Percentiles rank a stretch among this genome's conserved stretches.
phyloP scores from a whole-genome alignment of 2,888 invertebrate genomes.

The Chrysomela aeneicollis region DNA sequence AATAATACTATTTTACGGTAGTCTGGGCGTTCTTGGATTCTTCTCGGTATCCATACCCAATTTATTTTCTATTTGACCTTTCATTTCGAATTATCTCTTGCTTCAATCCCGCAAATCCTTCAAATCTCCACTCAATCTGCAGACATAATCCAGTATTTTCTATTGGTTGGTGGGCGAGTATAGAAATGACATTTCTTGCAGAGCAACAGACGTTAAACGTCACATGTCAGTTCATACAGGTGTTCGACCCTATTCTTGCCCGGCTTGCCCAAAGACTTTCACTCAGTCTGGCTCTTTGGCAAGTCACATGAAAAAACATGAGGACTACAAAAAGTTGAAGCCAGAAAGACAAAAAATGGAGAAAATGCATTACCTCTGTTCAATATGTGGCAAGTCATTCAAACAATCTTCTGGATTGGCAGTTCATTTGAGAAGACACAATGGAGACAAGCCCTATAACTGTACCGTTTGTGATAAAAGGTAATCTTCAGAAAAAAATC shows the following conservation, averaged over 20 bases:
- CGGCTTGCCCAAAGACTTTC: constrained; percentile 44
- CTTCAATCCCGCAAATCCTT: too few relatives aligned
- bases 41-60: too few relatives aligned
- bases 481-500: too few relatives aligned
- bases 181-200: constrained; percentile 37
- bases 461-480: constrained; percentile 50
- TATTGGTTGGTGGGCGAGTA: too few relatives aligned
- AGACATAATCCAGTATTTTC: too few relatives aligned
- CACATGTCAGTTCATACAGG: constrained; percentile 52
- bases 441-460: constrained; percentile 49
- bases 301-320: constrained; percentile 47
- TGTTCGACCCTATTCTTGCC: constrained; percentile 46
- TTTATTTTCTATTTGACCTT: too few relatives aligned
- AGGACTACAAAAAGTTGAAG: constrained; percentile 30
- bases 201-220: constrained; percentile 49
- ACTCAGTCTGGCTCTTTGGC: constrained; percentile 48
- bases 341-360: constrained; percentile 27
- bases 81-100: too few relatives aligned
- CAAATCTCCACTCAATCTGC: too few relatives aligned
- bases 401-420: constrained; percentile 50
- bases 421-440: constrained; percentile 50
- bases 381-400: constrained; percentile 53
- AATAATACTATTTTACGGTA: too few relatives aligned
- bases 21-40: too few relatives aligned
- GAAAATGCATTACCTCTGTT: constrained; percentile 48